Evolutionary conservation across 2,113 vertebrate genomes (phyloP), one percentile per base, ranked within the genome.

Genomic region (Catharus minimus): DNA sequence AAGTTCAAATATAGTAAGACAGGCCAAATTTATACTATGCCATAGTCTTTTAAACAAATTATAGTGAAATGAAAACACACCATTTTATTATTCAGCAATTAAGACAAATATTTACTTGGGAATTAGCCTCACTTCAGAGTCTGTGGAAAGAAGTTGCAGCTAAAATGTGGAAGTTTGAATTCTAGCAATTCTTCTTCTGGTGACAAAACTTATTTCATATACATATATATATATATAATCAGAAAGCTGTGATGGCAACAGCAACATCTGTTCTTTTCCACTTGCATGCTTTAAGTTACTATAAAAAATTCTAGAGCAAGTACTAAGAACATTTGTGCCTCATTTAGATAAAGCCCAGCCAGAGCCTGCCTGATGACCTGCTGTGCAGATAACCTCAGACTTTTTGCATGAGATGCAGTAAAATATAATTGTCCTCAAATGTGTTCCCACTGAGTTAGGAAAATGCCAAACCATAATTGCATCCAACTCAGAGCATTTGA

Each of bases 381-480:
- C 93, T 90, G 78, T 91, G 94, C 68, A 94, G 86, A 94, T 81
- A 82, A 85, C 84, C 89, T 89, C 94, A 92, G 85, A 86, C 23
- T 90, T 93, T 38, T 39, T 89, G 89, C 79, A 87, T 92, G 83
- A 89, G 75, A 94, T 75, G 90, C 92, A 91, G 88, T 90, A 93
- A 95, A 96, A 86, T 77, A 57, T 55, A 90, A 62, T 55, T 79
- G 88, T 94, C 79, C 64, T 82, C 67, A 61, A 82, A 52, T 88
- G 13, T 33, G 36, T 89, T 92, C 67, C 88, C 62, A 12, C 90
- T 91, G 61, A 72, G 81, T 91, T 68, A 76, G 82, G 80, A 91
- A 69, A 89, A 80, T 46, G 74, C 93, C 95, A 96, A 94, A 95
- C 89, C 86, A 94, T 95, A 96, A 88, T 64, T 93, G 32, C 77